Percentiles rank a stretch among this genome's conserved stretches.
These are phyloP conservation scores for Neodiprion fabricii DNA, from an alignment of 1,140 invertebrate genomes.

Conservation along the genomic window DNA sequence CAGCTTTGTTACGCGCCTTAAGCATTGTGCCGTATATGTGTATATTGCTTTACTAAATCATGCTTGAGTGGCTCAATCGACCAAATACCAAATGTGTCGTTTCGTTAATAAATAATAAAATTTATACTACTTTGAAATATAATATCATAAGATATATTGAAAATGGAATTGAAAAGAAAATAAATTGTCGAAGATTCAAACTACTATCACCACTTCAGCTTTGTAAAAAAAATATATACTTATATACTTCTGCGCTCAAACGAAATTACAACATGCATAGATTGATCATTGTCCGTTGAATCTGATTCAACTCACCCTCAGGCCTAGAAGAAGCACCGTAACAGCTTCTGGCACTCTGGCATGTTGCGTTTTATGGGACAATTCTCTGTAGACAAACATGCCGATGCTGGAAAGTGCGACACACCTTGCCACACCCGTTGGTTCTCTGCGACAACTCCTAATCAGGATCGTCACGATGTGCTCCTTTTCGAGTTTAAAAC, in stretches of 20 bases:
- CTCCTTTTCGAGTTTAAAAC: constrained; percentile 66
- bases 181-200: too few relatives aligned
- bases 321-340: constrained; percentile 83
- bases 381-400: constrained; percentile 82
- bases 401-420: constrained; percentile 88
- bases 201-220: too few relatives aligned
- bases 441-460: constrained; percentile 85
- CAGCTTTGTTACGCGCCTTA: too few relatives aligned
- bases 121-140: too few relatives aligned
- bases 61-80: too few relatives aligned
- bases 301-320: constrained; percentile 66
- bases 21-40: too few relatives aligned
- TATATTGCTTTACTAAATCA: too few relatives aligned
- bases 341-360: constrained; percentile 82
- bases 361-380: constrained; percentile 71
- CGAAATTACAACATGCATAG: not conserved
- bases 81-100: too few relatives aligned
- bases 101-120: too few relatives aligned
- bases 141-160: too few relatives aligned
- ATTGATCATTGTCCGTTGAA: not conserved
- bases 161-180: too few relatives aligned
- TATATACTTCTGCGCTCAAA: not conserved
- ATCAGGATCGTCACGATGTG: constrained; percentile 87
- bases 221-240: too few relatives aligned
- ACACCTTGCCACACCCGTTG: constrained; percentile 86